phyloP scores from a whole-genome alignment of 2,797 vertebrate species.

The Psittacula echo region DNA sequence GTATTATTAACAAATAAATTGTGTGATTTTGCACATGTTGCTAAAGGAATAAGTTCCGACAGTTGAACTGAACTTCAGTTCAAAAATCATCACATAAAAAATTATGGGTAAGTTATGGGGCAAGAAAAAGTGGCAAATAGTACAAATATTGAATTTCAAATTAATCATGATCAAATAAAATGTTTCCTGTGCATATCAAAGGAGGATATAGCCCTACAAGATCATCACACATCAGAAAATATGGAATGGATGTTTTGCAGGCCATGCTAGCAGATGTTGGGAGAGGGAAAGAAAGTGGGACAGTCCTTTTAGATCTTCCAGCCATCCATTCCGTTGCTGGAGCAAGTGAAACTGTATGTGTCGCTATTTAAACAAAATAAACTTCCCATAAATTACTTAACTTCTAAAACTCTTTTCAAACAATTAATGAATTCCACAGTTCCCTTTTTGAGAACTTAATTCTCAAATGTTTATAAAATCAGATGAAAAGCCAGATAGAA shows the following conservation, averaged over 20 bases:
- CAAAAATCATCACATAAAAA: background rate
- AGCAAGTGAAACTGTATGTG: background rate
- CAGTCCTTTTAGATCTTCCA: background rate
- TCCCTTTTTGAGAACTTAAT: background rate
- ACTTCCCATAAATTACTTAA: background rate
- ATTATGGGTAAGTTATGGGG: background rate
- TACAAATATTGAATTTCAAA: background rate
- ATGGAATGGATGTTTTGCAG: background rate
- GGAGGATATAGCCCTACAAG: background rate
- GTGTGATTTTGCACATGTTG: background rate
- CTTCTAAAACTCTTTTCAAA: background rate
- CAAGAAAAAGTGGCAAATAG: background rate
- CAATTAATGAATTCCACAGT: background rate
- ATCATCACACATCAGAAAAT: background rate
- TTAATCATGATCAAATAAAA: background rate
- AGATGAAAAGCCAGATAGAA: background rate
- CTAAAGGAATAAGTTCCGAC: background rate
- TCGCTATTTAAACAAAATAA: constrained; percentile 18
- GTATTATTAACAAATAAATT: background rate
- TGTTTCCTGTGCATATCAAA: background rate
- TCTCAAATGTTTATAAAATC: background rate
- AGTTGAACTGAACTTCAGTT: background rate
- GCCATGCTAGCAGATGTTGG: background rate
- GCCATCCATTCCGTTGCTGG: background rate
- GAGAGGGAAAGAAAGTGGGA: background rate